These are phyloP conservation scores for Erythrocebus patas DNA, from an alignment of 2,113 vertebrate species.

Conservation along the genomic window DNA sequence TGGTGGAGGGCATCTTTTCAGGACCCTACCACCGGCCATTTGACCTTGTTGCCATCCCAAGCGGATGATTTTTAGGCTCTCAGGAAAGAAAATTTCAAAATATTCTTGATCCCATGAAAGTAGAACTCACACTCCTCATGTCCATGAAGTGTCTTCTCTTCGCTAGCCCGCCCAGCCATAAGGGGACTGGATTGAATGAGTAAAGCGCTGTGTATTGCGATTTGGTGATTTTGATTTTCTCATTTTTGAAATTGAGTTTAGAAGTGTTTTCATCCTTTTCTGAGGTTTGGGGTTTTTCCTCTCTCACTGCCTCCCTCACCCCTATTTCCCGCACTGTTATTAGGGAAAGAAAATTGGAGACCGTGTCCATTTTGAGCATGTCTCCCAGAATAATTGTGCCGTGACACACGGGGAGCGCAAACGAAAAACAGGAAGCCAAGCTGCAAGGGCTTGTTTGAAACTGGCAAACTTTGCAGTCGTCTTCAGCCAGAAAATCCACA, in stretches of 20 bases:
- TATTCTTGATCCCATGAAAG: neutral
- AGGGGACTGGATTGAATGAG: neutral
- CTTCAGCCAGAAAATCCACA: constrained; percentile 53
- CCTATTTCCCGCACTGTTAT: constrained; percentile 59
- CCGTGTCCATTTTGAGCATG: constrained; percentile 38
- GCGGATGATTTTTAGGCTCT: neutral
- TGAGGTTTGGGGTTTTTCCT: constrained; percentile 67
- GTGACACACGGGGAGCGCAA: neutral
- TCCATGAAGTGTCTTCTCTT: neutral
- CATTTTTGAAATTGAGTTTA: constrained; percentile 26
- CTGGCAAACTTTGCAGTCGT: constrained; percentile 10
- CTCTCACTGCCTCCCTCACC: constrained; percentile 33
- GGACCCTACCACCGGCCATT: neutral
- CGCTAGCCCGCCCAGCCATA: fast-evolving
- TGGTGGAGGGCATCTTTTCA: neutral
- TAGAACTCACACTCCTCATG: neutral
- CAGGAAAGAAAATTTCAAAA: neutral
- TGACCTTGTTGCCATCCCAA: neutral
- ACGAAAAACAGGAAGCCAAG: constrained; percentile 72
- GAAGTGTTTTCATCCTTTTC: constrained; percentile 62
- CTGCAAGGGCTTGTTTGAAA: constrained; percentile 59
- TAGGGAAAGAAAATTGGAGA: constrained; percentile 71
- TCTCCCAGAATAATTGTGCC: constrained; percentile 64
- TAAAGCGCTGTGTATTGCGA: neutral
- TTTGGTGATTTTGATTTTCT: constrained; percentile 45